These are phyloP conservation scores for Diplosoma virens DNA, from an alignment of 23 tunicate species.

Conservation along the genomic window DNA sequence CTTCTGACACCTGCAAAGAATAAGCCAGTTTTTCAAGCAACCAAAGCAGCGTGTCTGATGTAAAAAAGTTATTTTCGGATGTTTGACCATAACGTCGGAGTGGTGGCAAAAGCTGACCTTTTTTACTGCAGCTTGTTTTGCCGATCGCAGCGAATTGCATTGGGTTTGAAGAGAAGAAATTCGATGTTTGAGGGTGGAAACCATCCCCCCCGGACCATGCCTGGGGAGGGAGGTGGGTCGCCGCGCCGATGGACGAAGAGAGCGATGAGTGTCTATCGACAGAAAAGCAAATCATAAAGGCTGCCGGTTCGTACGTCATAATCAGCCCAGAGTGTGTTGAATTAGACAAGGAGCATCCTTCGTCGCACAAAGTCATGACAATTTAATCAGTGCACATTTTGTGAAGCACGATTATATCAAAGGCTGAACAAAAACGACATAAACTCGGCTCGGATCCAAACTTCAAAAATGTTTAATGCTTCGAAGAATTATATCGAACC, in stretches of 20 bases:
- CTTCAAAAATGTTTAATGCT: too few species aligned
- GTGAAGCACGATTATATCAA: too few species aligned
- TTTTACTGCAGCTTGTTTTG: conserved; percentile 57
- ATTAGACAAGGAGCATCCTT: neutral
- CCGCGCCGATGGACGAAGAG: neutral
- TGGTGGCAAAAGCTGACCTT: conserved; percentile 19
- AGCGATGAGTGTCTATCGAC: conserved; percentile 9
- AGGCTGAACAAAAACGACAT: too few species aligned
- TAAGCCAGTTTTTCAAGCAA: too few species aligned
- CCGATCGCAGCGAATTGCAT: conserved; percentile 43
- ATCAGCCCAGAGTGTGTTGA: neutral
- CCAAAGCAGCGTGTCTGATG: neutral
- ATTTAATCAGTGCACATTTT: too few species aligned
- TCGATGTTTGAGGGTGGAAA: conserved; percentile 52
- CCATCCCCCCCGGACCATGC: conserved; percentile 43
- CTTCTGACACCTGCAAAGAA: conserved; percentile 45
- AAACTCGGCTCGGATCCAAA: too few species aligned
- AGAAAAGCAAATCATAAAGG: neutral
- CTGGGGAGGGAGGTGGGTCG: conserved; percentile 23
- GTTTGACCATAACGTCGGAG: neutral
- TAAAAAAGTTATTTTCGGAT: neutral
- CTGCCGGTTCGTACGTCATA: neutral
- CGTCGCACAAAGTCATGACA: too few species aligned
- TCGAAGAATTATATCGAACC: too few species aligned
- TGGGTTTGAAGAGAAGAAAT: conserved; percentile 75